These are phyloP conservation scores for Frieseomelitta varia DNA, from an alignment of 1,140 invertebrate genomes.

Conservation along the genomic window DNA sequence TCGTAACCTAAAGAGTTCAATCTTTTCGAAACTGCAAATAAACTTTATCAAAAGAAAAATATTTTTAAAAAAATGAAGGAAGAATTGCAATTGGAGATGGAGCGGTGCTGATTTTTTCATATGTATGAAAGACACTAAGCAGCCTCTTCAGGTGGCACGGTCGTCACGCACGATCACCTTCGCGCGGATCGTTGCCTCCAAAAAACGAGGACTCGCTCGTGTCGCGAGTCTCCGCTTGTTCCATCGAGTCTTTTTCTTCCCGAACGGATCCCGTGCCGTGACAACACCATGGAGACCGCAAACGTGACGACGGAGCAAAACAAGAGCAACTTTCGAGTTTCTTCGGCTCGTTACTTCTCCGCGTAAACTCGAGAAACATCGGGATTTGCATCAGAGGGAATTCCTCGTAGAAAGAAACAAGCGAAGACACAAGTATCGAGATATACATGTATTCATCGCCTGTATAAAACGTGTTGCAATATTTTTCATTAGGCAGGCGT, in stretches of 20 bases:
- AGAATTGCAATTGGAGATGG: background rate
- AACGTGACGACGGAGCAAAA: constrained; percentile 58
- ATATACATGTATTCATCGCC: background rate
- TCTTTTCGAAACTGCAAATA: background rate
- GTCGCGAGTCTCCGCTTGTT: constrained; percentile 3
- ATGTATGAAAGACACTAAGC: constrained; percentile 15
- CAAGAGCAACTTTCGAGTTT: constrained; percentile 38
- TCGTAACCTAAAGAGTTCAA: background rate
- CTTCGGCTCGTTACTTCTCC: constrained; percentile 28
- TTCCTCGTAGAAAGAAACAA: background rate
- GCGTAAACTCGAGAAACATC: background rate
- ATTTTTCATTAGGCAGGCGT: background rate
- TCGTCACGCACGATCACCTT: constrained; percentile 31
- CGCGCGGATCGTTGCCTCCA: constrained; percentile 1
- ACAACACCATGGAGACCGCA: constrained; percentile 37
- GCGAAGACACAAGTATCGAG: too few species aligned
- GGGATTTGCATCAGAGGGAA: background rate
- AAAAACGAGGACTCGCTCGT: constrained; percentile 22
- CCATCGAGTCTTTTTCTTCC: constrained; percentile 12
- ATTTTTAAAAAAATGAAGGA: too few species aligned
- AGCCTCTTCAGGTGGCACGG: constrained; percentile 11
- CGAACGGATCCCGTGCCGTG: constrained; percentile 20
- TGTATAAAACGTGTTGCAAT: background rate
- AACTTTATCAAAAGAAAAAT: background rate
- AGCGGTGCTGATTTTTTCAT: background rate